Conservation (phyloP, 2,797 vertebrate genomes). For the Tauraco hartlaubi region DNA sequence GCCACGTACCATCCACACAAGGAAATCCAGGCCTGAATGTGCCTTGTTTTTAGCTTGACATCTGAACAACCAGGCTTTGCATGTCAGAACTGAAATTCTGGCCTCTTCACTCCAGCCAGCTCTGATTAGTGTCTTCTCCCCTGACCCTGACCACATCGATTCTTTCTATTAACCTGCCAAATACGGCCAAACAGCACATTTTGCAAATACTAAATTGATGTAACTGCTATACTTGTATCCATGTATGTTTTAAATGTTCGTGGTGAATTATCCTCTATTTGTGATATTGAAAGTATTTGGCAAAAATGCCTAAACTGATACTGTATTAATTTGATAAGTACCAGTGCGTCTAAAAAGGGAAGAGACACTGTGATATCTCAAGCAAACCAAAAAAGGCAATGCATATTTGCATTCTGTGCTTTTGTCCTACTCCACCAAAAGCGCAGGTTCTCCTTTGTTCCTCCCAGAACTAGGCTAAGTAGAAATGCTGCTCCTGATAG, state of each 20-base stretch:
- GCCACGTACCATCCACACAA: background rate
- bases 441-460: background rate
- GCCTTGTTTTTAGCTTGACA: background rate
- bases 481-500: background rate
- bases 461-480: background rate
- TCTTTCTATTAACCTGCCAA: conserved; percentile 2
- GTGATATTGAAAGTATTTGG: background rate
- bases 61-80: background rate
- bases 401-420: background rate
- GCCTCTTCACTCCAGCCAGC: background rate
- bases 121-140: background rate
- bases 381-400: background rate
- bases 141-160: background rate
- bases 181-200: background rate
- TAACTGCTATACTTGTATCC: background rate
- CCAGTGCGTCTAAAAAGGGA: background rate
- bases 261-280: background rate
- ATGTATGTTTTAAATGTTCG: background rate
- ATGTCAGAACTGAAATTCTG: background rate
- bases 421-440: background rate
- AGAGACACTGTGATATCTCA: background rate
- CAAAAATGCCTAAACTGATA: background rate
- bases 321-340: background rate
- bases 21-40: background rate
- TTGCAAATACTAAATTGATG: background rate